Evolutionary conservation across 37 sponge, comb jelly and placozoan species (phyloP), one percentile per base, ranked within the genome.

Genomic region (Hormiphora californensis): DNA sequence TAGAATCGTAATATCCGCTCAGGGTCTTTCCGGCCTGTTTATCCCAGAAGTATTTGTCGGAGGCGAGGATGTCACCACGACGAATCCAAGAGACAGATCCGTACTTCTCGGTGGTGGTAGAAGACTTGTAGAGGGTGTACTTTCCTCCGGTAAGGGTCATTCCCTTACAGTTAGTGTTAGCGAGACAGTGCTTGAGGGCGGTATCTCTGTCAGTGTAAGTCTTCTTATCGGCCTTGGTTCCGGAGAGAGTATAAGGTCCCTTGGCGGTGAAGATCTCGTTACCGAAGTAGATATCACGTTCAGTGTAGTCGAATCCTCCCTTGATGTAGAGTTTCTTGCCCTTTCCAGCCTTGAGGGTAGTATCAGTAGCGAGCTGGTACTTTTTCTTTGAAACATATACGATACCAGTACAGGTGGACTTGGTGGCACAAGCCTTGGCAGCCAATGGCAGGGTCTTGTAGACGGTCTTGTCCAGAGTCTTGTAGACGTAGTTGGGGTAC

Each of bases 271-370:
- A 57, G 7, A 57, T 57, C 61, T 57, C 27, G 61, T 57, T 30
- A 21, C 30, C 61, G 17, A 57, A 12, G 61, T 57, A 57, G 61
- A 57, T 57, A 30, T 23, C n/a, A 30, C 27, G 27, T 23, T 4
- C 27, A 30, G 23, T 57, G 61, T 57, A 57, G 61, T 57, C 61
- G 61, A 28, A 57, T 4, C 61, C 61, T 57, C 61, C 61, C 61
- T 57, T 57, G 3, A 30, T 57, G 61, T 28, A 57, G 61, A 30
- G n/a, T 5, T 23, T 30, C 27, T 4, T 30, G 5, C 61, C 61
- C 3, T 57, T 15, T 30, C 5, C n/a, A 23, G n/a, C 22, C 61
- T 57, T 57, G 3, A 57, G 30, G 7, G n/a, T 30, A 57, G 17
- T 57, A 28, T 30, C 61, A 28, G 30, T 30, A 21, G 61, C 61